Base-by-base conservation (phyloP, 1,140 invertebrate genomes). In the Whitmania pigra region DNA sequence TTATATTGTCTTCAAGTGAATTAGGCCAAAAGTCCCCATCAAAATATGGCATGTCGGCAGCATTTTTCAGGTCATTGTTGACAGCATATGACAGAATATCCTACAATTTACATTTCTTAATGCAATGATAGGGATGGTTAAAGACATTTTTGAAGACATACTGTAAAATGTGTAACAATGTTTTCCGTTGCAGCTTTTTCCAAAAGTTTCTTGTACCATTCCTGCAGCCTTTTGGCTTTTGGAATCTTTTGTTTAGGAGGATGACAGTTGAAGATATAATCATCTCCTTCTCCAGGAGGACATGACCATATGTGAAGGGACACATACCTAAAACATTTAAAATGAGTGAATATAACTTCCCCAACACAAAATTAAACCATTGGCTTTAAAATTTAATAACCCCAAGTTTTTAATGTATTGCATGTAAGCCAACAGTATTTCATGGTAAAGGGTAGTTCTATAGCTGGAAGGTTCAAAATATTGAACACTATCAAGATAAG, bases 1-100 rank as follows among this genome's bases (percentile, higher is more conserved):
- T 97, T 72, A 99, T 99, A 80, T 92, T 94, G 80, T 99, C 96
- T 84, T 99, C 97, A 17, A 99, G 84, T 15, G 98, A 93, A 83
- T 98, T 98, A 13, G 97, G 96, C 97, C 97, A 99, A 83, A 98
- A 99, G 83, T 99, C 97, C 55, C 97, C 97, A 84, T 99, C 95
- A 82, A 99, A 99, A 82, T 99, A 99, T 0, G 97, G 96, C 77
- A 99, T 85, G 79, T 97, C 93, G 20, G 92, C 92, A 36, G 95
- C 93, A 71, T 92, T 94, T 70, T 87, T 88, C 74, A 99, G 84
- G 81, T 92, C 93, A 80, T 98, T 95, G 84, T 99, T 96, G 87
- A 94, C 90, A 7, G 95, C 96, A 89, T 98, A 94, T 83, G 96
- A 97, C 27, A 95, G 86, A 79, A 98, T 97, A 85, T 97, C 94